Percentiles rank a stretch among this genome's conserved stretches.
phyloP scores from a whole-genome alignment of 2,797 vertebrate species.

The Schizopygopsis pylzovi region DNA sequence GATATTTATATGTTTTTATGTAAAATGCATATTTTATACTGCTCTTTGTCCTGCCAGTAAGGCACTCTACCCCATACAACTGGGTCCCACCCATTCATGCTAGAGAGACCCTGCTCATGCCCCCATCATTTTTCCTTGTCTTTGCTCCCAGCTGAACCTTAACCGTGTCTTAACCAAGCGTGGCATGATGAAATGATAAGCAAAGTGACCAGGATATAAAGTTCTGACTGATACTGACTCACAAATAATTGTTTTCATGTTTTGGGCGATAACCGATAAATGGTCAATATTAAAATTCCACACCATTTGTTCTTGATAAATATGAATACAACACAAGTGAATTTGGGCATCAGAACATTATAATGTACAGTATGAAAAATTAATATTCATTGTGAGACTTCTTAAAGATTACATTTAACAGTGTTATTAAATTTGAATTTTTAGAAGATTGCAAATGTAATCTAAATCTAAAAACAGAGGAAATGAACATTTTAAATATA shows the following conservation, averaged over 20 bases:
- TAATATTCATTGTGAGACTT: not conserved
- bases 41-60: conserved; percentile 78
- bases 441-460: not conserved
- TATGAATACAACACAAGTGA: not conserved
- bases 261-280: not conserved
- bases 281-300: not conserved
- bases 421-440: not conserved
- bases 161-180: conserved; percentile 36
- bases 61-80: conserved; percentile 79
- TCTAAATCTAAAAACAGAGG: not conserved
- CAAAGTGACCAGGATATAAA: not conserved
- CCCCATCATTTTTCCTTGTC: conserved; percentile 58
- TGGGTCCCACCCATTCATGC: conserved; percentile 54
- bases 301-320: not conserved
- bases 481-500: not conserved
- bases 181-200: not conserved
- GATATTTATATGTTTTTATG: conserved; percentile 2
- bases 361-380: not conserved
- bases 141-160: conserved; percentile 36
- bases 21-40: conserved; percentile 60
- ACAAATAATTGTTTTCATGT: not conserved
- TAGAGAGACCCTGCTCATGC: conserved; percentile 46
- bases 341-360: not conserved
- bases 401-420: not conserved
- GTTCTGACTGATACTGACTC: not conserved